Conservation (phyloP, 2,113 vertebrate genomes). For the Alaudala cheleensis region DNA sequence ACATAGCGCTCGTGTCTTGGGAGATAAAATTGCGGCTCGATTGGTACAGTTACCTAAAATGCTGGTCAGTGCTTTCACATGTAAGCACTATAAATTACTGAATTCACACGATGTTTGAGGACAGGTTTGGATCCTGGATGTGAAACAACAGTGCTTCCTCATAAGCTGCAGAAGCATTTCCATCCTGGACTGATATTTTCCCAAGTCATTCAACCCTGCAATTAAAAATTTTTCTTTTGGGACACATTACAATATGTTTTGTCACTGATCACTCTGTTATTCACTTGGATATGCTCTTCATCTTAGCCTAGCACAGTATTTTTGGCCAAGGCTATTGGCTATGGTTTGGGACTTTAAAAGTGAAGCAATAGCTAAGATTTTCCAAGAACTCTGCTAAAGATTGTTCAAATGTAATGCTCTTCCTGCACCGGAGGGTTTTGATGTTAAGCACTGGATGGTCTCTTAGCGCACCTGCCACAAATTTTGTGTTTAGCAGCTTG, state of each 20-base stretch:
- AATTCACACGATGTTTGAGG: neutral
- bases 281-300: neutral
- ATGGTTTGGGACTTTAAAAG: neutral
- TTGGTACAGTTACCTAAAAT: neutral
- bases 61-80: neutral
- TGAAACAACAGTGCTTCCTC: neutral
- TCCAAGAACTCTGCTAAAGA: neutral
- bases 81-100: neutral
- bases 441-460: neutral
- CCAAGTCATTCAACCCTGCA: neutral
- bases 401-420: neutral
- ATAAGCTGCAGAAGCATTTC: neutral
- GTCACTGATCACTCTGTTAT: neutral
- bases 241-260: neutral
- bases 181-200: neutral
- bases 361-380: neutral
- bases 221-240: neutral
- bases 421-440: neutral
- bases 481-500: neutral
- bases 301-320: neutral
- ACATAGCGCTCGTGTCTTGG: rapidly evolving
- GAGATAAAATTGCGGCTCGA: neutral
- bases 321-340: neutral
- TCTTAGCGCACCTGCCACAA: neutral
- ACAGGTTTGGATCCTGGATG: neutral